Base-by-base conservation (phyloP, 2,797 vertebrate genomes). In the Darevskia mixta region DNA sequence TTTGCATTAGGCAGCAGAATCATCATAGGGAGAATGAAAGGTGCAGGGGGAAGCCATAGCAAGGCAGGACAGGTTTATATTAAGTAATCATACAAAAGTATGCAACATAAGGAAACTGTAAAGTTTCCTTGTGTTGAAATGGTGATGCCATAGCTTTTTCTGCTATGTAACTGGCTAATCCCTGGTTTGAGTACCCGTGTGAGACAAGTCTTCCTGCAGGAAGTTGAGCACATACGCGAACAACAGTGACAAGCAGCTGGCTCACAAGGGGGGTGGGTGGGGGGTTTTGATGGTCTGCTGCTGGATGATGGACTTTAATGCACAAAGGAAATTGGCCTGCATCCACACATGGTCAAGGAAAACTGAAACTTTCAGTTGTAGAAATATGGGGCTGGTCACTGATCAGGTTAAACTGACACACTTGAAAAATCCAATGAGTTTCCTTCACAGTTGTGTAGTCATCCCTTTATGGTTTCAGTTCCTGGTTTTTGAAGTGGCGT, bases 401-500 rank as follows among this genome's bases (percentile, higher is more conserved):
- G 2, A 7, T 61, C 23, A 6, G 27, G 25, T 71, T 82, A 32
- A 25, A 41, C 38, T 79, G 20, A 10, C 17, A 35, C 29, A 79
- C 9, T 79, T 79, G 20, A 55, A 71, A 76, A 86, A 71, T 18
- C 32, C 13, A 55, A 2, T 17, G 32, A 58, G 49, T 72, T 80
- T 72, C 35, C 15, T 86, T 86, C 32, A 58, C 27, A n/a, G 5
- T n/a, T 38, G 11, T 58, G 23, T 49, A 23, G 13, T 73, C 67
- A 71, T 83, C 41, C 64, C 15, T 18, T 76, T 66, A 69, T 32
- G 7, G 35, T 82, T 87, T 76, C 86, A 77, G 41, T 77, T 82
- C 72, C 41, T 87, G 23, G 55, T 38, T 83, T 77, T 87, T 77
- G 58, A 55, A 67, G 17, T 38, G 32, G 69, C 18, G 35, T 55